A percentile compares a stretch with the other conserved stretches of the same genome.
These are phyloP conservation scores for Lindbergichthys nudifrons DNA, from an alignment of 2,797 vertebrate genomes.

Conservation along the genomic window DNA sequence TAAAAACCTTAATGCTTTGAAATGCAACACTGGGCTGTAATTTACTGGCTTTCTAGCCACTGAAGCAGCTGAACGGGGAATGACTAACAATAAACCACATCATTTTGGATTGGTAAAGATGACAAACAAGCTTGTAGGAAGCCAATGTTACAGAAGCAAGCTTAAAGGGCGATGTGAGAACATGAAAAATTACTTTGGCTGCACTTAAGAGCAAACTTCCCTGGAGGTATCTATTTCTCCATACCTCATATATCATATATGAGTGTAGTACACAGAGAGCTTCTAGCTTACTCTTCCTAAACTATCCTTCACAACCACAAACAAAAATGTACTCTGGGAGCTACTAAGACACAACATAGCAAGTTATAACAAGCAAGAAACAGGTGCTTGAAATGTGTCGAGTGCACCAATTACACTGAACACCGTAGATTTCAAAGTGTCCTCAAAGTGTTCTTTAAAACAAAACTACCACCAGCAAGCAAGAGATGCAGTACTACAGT, in stretches of 20 bases:
- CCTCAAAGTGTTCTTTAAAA: slow-evolving; percentile 36
- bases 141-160: slow-evolving; percentile 50
- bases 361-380: slow-evolving; percentile 42
- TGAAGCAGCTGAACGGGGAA: slow-evolving; percentile 35
- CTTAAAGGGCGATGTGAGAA: slow-evolving; percentile 32
- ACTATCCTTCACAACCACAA: slow-evolving; percentile 59
- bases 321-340: slow-evolving; percentile 34
- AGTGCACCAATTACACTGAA: slow-evolving; percentile 50
- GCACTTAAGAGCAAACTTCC: slow-evolving; percentile 48
- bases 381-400: slow-evolving; percentile 53
- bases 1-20: slow-evolving; percentile 50
- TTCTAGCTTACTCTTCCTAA: slow-evolving; percentile 62
- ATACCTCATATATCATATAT: slow-evolving; percentile 37
- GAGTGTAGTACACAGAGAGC: slow-evolving; percentile 45
- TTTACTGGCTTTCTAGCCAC: slow-evolving; percentile 59
- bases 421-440: slow-evolving; percentile 10
- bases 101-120: slow-evolving; percentile 51
- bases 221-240: slow-evolving; percentile 44
- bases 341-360: slow-evolving; percentile 53
- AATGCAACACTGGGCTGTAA: slow-evolving; percentile 44
- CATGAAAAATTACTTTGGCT: slow-evolving; percentile 44
- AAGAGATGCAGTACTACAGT: slow-evolving; percentile 20
- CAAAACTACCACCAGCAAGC: slow-evolving; percentile 19
- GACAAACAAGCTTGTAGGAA: slow-evolving; percentile 33
- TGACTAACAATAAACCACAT: slow-evolving; percentile 51